Base-by-base conservation (phyloP, 2,888 invertebrate species). In the Drosophila lutescens region DNA sequence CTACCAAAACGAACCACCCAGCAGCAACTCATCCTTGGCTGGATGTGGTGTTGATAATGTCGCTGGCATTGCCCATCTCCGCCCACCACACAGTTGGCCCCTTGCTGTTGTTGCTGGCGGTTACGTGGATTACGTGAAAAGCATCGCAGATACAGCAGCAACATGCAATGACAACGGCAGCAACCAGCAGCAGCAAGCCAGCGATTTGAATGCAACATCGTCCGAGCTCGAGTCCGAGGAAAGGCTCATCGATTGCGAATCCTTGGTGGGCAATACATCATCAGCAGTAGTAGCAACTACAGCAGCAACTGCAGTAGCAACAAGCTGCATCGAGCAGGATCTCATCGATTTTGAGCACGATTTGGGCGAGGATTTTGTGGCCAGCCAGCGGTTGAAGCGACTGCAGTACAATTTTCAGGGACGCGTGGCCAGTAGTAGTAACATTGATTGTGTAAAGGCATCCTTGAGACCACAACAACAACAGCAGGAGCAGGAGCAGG, bases 371-470 rank as follows among this genome's bases (percentile, higher is more conserved):
- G 86, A 84, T 57, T 93, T 93, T 76, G 92, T 93, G 78, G 92
- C 92, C 50, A 92, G 92, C 78, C 93, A 93, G 58, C 91, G 93
- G 53, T 86, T 94, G 60, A 93, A 93, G 80, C 91, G 93, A 63
- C 87, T 93, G 58, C 93, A 93, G 84, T 91, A 92, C 76, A 90
- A 91, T 82, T 92, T 91, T 80, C 91, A 91, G 82, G 91, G 90
- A 78, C 80, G 83, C 79, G 79, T 87, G 63, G 79, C 72, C 73
- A 83, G 17, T 34, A 55, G 38, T 58, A 72, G 49, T 61, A 69
- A 58, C 61, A 57, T 66, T 67, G 79, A 80, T 81, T 88, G 84
- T 80, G 81, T 80, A 84, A 83, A 79, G 78, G 79, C 76, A 86
- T 84, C 84, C 79, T 76, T 78, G 86, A 79, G 80, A 77, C 78